These are phyloP conservation scores for Conger conger DNA, from an alignment of 2,113 vertebrate genomes.

Conservation along the genomic window DNA sequence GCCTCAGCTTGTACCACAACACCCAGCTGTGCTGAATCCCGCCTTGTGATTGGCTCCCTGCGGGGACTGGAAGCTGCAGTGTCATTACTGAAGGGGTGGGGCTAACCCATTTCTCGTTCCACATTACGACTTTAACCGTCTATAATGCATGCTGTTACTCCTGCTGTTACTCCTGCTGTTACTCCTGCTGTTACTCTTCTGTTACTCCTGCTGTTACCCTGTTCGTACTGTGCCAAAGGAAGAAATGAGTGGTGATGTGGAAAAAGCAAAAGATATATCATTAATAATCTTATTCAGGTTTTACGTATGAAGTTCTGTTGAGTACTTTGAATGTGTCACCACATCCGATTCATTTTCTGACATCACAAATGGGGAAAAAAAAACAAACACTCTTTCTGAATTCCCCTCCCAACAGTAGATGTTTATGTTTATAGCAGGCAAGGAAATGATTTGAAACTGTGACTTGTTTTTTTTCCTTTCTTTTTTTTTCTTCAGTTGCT, in stretches of 20 bases:
- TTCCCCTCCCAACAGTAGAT: too few relatives aligned
- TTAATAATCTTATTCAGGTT: neutral
- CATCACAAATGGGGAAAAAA: neutral
- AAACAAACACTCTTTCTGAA: too few relatives aligned
- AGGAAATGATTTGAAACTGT: neutral
- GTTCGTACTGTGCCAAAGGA: neutral
- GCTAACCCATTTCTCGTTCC: neutral
- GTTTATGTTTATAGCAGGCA: neutral
- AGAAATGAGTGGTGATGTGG: neutral
- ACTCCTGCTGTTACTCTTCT: too few relatives aligned
- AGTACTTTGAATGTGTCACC: neutral
- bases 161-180: neutral
- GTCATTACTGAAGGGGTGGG: neutral
- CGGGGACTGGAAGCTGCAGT: neutral
- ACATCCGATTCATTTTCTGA: neutral
- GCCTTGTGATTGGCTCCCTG: neutral
- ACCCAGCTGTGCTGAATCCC: neutral
- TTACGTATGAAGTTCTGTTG: neutral
- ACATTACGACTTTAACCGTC: neutral
- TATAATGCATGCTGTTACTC: neutral
- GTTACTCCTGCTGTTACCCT: too few relatives aligned
- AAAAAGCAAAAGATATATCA: neutral
- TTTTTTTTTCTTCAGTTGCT: neutral
- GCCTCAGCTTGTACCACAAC: neutral
- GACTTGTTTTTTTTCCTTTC: neutral